A percentile compares a stretch with the other conserved stretches of the same genome.
Conservation (phyloP, 2,113 vertebrate species). For the Oreotrochilus melanogaster region DNA sequence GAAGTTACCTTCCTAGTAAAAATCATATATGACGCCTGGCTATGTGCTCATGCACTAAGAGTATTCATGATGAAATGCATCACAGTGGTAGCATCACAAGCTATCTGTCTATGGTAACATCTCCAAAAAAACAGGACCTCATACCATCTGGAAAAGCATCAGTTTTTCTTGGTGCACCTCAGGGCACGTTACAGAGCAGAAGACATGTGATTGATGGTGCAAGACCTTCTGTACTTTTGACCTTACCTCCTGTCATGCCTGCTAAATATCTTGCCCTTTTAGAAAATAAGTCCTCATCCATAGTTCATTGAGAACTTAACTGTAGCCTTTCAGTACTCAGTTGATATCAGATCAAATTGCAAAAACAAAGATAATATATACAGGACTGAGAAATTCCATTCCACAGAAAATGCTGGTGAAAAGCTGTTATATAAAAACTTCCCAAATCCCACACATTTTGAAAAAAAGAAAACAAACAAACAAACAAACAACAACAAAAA, state of each 20-base stretch:
- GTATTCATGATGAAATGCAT: rapidly evolving
- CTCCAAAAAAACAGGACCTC: background rate
- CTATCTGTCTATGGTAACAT: background rate
- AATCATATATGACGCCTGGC: background rate
- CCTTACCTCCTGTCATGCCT: background rate
- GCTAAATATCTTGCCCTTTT: background rate
- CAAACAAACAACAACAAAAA: too few species aligned
- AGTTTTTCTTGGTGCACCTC: background rate
- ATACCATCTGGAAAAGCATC: background rate
- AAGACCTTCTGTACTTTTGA: slow-evolving; percentile 4
- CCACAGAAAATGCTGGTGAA: background rate
- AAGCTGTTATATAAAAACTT: background rate
- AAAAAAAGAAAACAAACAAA: background rate
- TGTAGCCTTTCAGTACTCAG: background rate
- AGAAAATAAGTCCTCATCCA: background rate
- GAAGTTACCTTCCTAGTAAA: background rate
- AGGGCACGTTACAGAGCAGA: background rate
- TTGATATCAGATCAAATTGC: background rate
- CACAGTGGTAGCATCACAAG: background rate
- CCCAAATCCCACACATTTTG: background rate
- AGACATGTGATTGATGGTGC: background rate
- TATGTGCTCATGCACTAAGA: rapidly evolving
- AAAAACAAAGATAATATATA: background rate
- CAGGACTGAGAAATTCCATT: background rate
- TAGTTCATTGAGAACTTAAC: background rate